Evolutionary conservation across 2,113 vertebrate genomes (phyloP).

Genomic region (Otolemur garnettii): DNA sequence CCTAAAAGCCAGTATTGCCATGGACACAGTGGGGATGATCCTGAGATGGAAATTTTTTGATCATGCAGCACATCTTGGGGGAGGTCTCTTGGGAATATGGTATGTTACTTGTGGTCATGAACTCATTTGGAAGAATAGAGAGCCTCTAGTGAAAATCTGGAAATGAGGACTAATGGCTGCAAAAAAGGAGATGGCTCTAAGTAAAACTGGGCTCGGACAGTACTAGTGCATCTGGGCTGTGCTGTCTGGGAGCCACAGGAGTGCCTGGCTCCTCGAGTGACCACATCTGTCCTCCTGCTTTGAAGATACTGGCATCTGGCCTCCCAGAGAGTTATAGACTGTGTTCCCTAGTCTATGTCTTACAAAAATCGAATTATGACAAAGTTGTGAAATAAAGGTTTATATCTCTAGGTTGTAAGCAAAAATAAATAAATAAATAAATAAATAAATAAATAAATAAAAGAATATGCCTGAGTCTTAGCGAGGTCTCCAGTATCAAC

Average conservation of each 20-base stretch:
- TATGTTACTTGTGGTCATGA: slow-evolving; percentile 94
- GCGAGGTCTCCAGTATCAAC: not conserved
- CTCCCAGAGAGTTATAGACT: slow-evolving; percentile 45
- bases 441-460: not conserved
- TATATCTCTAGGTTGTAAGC: slow-evolving; percentile 85
- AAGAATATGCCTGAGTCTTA: not conserved
- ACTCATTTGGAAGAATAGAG: slow-evolving; percentile 97
- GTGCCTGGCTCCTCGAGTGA: not conserved
- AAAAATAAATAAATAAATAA: not conserved
- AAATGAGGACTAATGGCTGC: slow-evolving; percentile 91
- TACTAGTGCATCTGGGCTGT: not conserved
- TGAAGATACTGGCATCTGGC: slow-evolving; percentile 1
- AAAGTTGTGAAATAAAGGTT: slow-evolving; percentile 87
- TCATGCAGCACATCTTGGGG: slow-evolving; percentile 97
- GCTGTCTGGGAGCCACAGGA: not conserved
- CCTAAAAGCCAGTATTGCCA: slow-evolving; percentile 95
- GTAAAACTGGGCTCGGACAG: slow-evolving; percentile 64
- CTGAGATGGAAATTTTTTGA: slow-evolving; percentile 97
- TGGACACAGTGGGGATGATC: slow-evolving; percentile 94
- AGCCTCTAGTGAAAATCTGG: slow-evolving; percentile 96
- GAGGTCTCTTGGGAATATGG: slow-evolving; percentile 96
- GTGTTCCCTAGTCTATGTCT: slow-evolving; percentile 47
- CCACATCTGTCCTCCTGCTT: slow-evolving; percentile 50
- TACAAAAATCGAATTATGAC: slow-evolving; percentile 79
- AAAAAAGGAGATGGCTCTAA: slow-evolving; percentile 88